Evolutionary conservation across 2,113 vertebrate genomes (phyloP).

Genomic region (Ceyx margarethae): DNA sequence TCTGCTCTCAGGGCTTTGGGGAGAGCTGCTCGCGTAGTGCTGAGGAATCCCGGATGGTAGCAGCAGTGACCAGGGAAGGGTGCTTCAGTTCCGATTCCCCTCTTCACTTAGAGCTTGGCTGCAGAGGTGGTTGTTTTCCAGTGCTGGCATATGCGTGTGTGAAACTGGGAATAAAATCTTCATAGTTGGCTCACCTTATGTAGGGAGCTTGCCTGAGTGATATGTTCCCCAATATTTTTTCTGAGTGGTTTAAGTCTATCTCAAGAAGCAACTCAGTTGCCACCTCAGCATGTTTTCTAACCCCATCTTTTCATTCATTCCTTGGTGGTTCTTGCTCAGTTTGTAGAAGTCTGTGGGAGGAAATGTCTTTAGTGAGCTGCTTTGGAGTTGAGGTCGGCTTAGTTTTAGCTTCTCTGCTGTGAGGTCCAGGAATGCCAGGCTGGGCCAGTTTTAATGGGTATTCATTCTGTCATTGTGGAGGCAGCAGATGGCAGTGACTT

Average conservation of each 20-base stretch:
- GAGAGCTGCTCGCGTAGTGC: background rate
- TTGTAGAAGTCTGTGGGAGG: background rate
- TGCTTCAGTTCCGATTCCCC: background rate
- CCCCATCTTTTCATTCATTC: background rate
- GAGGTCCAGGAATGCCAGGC: background rate
- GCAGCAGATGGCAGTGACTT: constrained; percentile 28
- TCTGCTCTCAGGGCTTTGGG: background rate
- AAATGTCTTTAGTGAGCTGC: background rate
- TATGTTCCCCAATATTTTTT: background rate
- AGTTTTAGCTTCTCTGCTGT: background rate
- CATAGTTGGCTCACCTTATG: background rate
- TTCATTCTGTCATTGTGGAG: background rate
- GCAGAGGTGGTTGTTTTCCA: background rate
- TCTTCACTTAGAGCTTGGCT: background rate
- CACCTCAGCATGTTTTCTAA: background rate
- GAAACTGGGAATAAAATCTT: rapidly evolving
- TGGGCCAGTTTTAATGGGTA: background rate
- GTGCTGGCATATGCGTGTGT: rapidly evolving
- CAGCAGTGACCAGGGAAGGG: background rate
- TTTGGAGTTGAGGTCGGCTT: background rate
- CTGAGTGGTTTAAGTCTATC: rapidly evolving
- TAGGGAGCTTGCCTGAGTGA: rapidly evolving
- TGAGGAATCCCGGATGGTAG: background rate
- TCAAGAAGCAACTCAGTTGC: background rate
- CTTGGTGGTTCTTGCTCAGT: background rate